A percentile compares a stretch with the other conserved stretches of the same genome.
Conservation (phyloP, 2,113 vertebrate species). For the Motacilla alba region DNA sequence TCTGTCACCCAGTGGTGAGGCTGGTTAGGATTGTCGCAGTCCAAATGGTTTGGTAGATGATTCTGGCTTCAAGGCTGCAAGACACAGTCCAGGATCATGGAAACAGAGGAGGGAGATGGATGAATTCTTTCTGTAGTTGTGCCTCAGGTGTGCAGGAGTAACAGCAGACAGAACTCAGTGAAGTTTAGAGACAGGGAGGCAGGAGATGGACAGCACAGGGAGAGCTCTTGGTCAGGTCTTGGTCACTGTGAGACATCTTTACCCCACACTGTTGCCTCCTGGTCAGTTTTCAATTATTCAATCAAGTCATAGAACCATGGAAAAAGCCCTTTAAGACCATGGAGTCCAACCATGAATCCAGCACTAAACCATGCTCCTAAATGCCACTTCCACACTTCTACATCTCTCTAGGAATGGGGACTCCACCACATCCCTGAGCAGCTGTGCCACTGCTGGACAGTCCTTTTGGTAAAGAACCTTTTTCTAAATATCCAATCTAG, state of each 20-base stretch:
- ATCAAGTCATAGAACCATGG: not conserved
- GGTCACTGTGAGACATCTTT: not conserved
- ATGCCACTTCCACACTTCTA: not conserved
- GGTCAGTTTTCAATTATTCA: not conserved
- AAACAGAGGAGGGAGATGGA: not conserved
- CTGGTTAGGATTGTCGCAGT: not conserved
- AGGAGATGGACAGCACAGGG: not conserved
- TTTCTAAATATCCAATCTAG: not conserved
- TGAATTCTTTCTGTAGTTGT: not conserved
- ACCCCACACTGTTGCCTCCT: not conserved
- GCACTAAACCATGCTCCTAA: not conserved
- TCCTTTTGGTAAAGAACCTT: not conserved
- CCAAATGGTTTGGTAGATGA: not conserved
- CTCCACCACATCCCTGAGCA: not conserved
- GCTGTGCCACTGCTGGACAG: not conserved
- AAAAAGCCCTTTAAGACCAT: not conserved
- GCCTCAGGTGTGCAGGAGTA: not conserved
- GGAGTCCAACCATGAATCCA: rapidly evolving
- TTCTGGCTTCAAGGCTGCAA: not conserved
- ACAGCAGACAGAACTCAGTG: too few species aligned
- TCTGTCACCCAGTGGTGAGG: rapidly evolving
- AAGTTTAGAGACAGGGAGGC: not conserved
- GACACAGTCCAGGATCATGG: not conserved
- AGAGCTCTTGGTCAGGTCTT: not conserved
- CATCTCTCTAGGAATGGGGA: not conserved